These are phyloP conservation scores for Scaptomyza hsui DNA, from an alignment of 1,140 invertebrate species.

Conservation along the genomic window DNA sequence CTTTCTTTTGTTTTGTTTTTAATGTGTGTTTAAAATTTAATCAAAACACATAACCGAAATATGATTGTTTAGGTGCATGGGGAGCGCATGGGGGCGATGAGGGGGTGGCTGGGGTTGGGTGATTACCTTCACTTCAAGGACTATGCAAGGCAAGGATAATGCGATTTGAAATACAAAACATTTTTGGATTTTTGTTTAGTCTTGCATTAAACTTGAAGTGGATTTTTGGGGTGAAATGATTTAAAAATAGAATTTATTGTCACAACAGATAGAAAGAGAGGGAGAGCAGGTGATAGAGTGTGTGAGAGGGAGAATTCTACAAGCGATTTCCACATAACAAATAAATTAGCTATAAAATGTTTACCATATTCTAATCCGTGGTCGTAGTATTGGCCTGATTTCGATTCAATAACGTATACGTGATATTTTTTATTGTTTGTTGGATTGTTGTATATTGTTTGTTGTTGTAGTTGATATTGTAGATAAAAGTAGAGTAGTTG, in stretches of 20 bases:
- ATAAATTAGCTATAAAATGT: conserved; percentile 84
- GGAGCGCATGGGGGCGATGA: neutral
- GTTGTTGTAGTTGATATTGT: conserved; percentile 26
- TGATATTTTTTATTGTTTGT: conserved; percentile 42
- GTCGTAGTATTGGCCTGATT: conserved; percentile 91
- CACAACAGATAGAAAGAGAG: conserved; percentile 4
- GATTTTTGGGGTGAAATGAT: neutral
- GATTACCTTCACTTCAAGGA: conserved; percentile 6
- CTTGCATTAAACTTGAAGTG: conserved; percentile 8
- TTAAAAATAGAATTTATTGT: conserved; percentile 7
- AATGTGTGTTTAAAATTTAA: conserved; percentile 35
- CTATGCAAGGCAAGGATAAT: conserved; percentile 14
- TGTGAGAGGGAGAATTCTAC: conserved; percentile 49
- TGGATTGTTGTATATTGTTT: conserved; percentile 4
- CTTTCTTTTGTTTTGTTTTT: neutral
- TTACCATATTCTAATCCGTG: conserved; percentile 96
- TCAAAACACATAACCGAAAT: conserved; percentile 39
- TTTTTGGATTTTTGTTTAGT: neutral
- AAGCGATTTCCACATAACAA: conserved; percentile 67
- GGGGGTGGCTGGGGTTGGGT: neutral
- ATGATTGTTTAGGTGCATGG: conserved; percentile 35
- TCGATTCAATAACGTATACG: conserved; percentile 20
- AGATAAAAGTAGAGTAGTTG: conserved; percentile 57
- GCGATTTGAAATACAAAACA: neutral
- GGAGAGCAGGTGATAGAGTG: neutral